Evolutionary conservation across 1,140 invertebrate genomes (phyloP), one percentile per base, ranked within the genome.

Genomic region (Nymphalis io): DNA sequence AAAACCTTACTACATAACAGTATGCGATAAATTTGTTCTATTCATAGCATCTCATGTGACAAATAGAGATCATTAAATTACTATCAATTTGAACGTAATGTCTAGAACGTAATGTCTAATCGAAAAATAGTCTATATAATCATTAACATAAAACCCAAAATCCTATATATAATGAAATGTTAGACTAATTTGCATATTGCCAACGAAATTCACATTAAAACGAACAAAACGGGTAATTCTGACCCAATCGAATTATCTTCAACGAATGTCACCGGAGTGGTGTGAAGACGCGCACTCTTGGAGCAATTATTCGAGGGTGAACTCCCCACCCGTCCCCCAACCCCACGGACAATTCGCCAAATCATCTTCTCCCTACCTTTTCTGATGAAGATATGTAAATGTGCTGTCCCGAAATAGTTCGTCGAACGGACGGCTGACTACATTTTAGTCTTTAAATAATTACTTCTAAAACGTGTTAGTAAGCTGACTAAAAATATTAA

Each of bases 351-450:
- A 78, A 81, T 85, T 81, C 79, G 75, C 81, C 79, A 81, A 81
- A 84, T 87, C 86, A 90, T 90, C 87, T 89, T 89, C 80, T 86
- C 86, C 87, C 85, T 83, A 72, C 80, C 79, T 82, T 84, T 86
- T 81, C 78, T 80, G 85, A 85, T 84, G 78, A 87, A 86, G 87
- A 89, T 88, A 87, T 88, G 86, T 81, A 84, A 88, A 89, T 87
- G 75, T 75, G 69, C 74, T 68, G 71, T 27, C 67, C 74, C 73
- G 79, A 77, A 82, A 82, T 82, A 82, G 79, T 84, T 82, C 75
- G 74, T 63, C 55, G 61, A 65, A 65, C 42, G 21, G 53, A 46
- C 63, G 39, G 33, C 2, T 18, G 53, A 15, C 33, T n/a, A 68
- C 53, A 40, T n/a, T 69, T 46, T 69, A 44, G 53, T 62, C 57